Percentiles rank a stretch among this genome's conserved stretches.
phyloP scores from a whole-genome alignment of 2,888 invertebrate species.

The Busseola fusca region DNA sequence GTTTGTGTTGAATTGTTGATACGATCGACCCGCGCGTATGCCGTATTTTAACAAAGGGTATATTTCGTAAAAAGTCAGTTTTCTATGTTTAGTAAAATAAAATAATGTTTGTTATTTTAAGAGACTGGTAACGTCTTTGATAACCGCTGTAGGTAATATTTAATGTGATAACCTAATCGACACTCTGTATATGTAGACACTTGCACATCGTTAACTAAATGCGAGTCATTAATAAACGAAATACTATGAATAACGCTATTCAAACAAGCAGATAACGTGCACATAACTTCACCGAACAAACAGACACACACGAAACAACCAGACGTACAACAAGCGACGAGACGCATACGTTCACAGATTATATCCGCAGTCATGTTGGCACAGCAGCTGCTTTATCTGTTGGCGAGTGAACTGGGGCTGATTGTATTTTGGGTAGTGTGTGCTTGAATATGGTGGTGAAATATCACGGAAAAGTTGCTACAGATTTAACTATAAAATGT shows the following conservation, averaged over 20 bases:
- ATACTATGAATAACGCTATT: conserved; percentile 23
- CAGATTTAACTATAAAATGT: neutral
- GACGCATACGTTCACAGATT: conserved; percentile 58
- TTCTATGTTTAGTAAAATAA: too few species aligned
- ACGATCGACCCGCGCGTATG: too few species aligned
- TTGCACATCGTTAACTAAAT: neutral
- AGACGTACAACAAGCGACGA: conserved; percentile 41
- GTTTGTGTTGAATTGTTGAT: too few species aligned
- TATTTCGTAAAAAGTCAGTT: too few species aligned
- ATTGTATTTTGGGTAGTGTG: conserved; percentile 20
- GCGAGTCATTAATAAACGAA: conserved; percentile 28
- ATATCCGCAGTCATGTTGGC: conserved; percentile 56
- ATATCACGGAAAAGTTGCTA: neutral
- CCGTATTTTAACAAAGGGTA: too few species aligned
- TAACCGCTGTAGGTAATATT: too few species aligned
- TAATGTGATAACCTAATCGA: too few species aligned
- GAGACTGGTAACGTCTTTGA: too few species aligned
- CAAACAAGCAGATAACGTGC: conserved; percentile 22
- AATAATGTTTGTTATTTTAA: too few species aligned
- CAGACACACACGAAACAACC: conserved; percentile 22
- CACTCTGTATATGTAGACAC: too few species aligned
- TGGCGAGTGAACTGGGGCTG: conserved; percentile 30
- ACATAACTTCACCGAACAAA: conserved; percentile 41
- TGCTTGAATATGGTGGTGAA: neutral
- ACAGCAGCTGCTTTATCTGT: conserved; percentile 49